Evolutionary conservation across 2,888 invertebrate species (phyloP).

Genomic region (Embidobia sp.): DNA sequence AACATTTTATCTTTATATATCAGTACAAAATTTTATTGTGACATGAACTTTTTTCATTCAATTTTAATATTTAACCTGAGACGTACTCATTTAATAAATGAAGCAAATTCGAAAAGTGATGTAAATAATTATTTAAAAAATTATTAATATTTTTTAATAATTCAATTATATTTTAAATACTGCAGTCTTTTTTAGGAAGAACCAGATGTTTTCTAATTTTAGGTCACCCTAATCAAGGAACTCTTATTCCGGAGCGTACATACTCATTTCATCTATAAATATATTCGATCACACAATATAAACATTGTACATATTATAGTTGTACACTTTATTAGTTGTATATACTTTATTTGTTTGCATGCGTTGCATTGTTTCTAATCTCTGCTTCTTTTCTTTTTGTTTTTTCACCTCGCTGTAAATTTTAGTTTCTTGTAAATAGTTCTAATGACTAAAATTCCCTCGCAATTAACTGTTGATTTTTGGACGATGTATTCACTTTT

Average conservation of each 20-base stretch:
- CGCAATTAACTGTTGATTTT: conserved; percentile 57
- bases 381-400: conserved; percentile 48
- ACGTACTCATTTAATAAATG: too few relatives aligned
- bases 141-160: too few relatives aligned
- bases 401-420: conserved; percentile 36
- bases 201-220: conserved; percentile 14
- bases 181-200: conserved; percentile 26
- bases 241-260: conserved; percentile 71
- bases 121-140: too few relatives aligned
- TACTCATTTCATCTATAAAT: not conserved
- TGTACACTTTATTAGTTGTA: conserved; percentile 12
- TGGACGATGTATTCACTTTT: conserved; percentile 16
- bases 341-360: conserved; percentile 50
- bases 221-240: conserved; percentile 66
- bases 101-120: too few relatives aligned
- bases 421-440: conserved; percentile 42
- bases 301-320: not conserved
- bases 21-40: too few relatives aligned
- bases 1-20: too few relatives aligned
- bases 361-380: conserved; percentile 45
- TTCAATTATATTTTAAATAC: too few relatives aligned
- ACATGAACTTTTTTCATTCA: too few relatives aligned
- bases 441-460: conserved; percentile 60
- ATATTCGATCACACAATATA: not conserved
- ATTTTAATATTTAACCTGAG: too few relatives aligned